Percentiles rank a stretch among this genome's conserved stretches.
Conservation (phyloP, 2,797 vertebrate genomes). For the Schizopygopsis pylzovi region DNA sequence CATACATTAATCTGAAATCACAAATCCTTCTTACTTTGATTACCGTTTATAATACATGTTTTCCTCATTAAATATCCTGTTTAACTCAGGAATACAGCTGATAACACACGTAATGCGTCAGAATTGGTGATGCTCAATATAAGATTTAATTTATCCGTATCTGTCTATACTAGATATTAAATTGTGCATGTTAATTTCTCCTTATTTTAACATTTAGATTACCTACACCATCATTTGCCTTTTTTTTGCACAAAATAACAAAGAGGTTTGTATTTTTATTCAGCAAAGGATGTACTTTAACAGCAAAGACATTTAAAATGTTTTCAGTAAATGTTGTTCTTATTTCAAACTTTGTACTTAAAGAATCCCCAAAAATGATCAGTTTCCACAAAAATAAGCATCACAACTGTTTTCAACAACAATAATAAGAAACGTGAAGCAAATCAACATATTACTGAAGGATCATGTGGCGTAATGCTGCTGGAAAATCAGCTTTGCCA, state of each 20-base stretch:
- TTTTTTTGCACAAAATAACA: neutral
- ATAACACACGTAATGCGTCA: neutral
- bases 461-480: neutral
- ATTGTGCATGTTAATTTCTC: neutral
- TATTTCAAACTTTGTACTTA: neutral
- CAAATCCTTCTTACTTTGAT: conserved; percentile 9
- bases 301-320: neutral
- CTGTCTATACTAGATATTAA: neutral
- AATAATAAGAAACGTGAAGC: neutral
- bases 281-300: neutral
- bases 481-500: neutral
- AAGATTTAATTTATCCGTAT: neutral
- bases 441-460: neutral
- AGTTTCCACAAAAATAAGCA: neutral
- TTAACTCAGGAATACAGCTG: neutral
- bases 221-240: neutral
- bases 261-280: neutral
- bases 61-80: neutral
- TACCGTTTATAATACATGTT: neutral
- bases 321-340: neutral
- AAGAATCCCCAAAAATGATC: neutral
- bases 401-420: neutral
- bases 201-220: neutral
- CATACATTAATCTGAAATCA: neutral
- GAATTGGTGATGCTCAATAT: neutral